Evolutionary conservation across 2,888 invertebrate species (phyloP).

Genomic region (Nephrotoma appendiculata): DNA sequence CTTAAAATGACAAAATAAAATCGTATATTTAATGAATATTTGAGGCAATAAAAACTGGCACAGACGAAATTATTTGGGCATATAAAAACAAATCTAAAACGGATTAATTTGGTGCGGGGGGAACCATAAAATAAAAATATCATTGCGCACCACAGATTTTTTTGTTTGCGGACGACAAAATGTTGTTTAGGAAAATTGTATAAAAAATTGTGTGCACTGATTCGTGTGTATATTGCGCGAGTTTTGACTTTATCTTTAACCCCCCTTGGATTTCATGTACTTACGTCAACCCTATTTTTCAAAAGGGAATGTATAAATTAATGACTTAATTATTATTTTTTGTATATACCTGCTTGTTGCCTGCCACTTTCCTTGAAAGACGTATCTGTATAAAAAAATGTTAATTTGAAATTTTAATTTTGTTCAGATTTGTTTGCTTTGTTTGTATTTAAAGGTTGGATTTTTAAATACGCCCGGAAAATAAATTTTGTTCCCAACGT

Average conservation of each 20-base stretch:
- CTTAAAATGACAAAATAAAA: not conserved
- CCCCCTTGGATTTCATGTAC: not conserved
- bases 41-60: not conserved
- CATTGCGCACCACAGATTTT: not conserved
- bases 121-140: not conserved
- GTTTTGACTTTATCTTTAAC: not conserved
- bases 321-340: not conserved
- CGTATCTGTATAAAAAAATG: not conserved
- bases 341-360: not conserved
- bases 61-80: not conserved
- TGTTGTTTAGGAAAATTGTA: not conserved
- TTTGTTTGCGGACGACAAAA: not conserved
- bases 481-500: not conserved
- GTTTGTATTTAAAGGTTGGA: not conserved
- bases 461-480: not conserved
- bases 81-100: not conserved
- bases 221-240: not conserved
- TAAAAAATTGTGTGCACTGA: not conserved
- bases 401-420: not conserved
- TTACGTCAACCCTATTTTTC: not conserved
- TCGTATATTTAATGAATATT: not conserved
- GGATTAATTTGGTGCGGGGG: not conserved
- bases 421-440: not conserved
- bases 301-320: not conserved
- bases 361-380: not conserved